Percentiles rank a stretch among this genome's conserved stretches.
These are phyloP conservation scores for Diaprepes abbreviatus DNA, from an alignment of 2,888 invertebrate genomes.

Conservation along the genomic window DNA sequence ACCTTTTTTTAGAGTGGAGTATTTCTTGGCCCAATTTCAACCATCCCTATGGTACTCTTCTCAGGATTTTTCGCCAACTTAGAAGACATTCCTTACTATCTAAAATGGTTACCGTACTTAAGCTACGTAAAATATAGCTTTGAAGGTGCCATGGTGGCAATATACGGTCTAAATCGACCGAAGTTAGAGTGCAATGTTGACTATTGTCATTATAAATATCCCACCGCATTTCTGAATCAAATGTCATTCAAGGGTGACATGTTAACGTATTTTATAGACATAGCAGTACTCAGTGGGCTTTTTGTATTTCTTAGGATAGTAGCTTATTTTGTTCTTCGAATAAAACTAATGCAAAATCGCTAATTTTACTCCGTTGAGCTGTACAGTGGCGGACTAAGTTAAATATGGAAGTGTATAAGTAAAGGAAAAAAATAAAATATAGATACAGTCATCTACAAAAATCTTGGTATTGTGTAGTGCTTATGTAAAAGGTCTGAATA, in stretches of 20 bases:
- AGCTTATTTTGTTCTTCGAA: slow-evolving; percentile 87
- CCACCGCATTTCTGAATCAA: slow-evolving; percentile 86
- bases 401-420: background rate
- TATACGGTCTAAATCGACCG: slow-evolving; percentile 89
- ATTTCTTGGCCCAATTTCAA: slow-evolving; percentile 88
- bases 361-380: slow-evolving; percentile 35
- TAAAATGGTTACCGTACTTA: slow-evolving; percentile 90
- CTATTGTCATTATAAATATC: slow-evolving; percentile 87
- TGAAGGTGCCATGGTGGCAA: slow-evolving; percentile 91
- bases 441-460: too few species aligned
- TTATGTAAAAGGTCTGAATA: too few species aligned
- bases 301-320: slow-evolving; percentile 84
- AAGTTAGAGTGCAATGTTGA: slow-evolving; percentile 85
- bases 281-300: slow-evolving; percentile 83
- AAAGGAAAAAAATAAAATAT: too few species aligned
- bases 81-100: slow-evolving; percentile 89
- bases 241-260: slow-evolving; percentile 84
- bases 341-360: slow-evolving; percentile 73
- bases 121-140: slow-evolving; percentile 94
- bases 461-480: too few species aligned
- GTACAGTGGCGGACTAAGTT: slow-evolving; percentile 1
- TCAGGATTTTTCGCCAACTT: slow-evolving; percentile 96
- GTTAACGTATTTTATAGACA: slow-evolving; percentile 82
- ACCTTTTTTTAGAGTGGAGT: slow-evolving; percentile 72
- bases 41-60: slow-evolving; percentile 92